Percentiles rank a stretch among this genome's conserved stretches.
These are phyloP conservation scores for Amphibalanus amphitrite DNA, from an alignment of 1,140 invertebrate genomes.

Conservation along the genomic window DNA sequence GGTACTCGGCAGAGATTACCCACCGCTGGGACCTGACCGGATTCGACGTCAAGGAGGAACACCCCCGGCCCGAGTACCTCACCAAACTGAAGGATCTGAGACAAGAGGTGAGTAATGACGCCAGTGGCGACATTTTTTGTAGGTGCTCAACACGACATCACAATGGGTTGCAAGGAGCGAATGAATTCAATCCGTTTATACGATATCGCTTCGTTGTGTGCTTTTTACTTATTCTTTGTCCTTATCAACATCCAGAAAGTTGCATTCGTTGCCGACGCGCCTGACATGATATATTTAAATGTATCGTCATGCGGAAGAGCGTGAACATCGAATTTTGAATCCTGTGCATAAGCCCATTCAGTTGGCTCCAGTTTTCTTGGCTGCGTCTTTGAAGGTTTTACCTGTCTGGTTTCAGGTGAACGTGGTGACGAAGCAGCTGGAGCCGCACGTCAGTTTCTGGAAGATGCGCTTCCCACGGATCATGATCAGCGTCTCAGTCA, in stretches of 20 bases:
- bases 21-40: constrained; percentile 78
- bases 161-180: constrained; percentile 1
- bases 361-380: too few species aligned
- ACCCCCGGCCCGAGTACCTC: constrained; percentile 65
- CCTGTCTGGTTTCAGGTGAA: too few species aligned
- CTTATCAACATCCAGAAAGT: too few species aligned
- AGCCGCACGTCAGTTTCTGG: constrained; percentile 77
- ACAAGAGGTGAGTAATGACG: constrained; percentile 27
- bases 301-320: too few species aligned
- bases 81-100: constrained; percentile 51
- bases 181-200: too few species aligned
- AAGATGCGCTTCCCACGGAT: constrained; percentile 62
- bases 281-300: too few species aligned
- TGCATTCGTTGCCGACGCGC: too few species aligned
- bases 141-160: constrained; percentile 3
- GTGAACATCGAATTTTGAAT: too few species aligned
- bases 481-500: constrained; percentile 63
- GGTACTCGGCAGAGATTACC: constrained; percentile 74
- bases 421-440: constrained; percentile 53
- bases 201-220: too few species aligned
- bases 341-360: too few species aligned
- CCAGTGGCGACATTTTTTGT: constrained; percentile 12
- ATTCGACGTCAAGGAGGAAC: constrained; percentile 70
- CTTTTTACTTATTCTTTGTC: too few species aligned
- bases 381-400: too few species aligned